Percentiles rank a stretch among this genome's conserved stretches.
Evolutionary conservation across 2,888 invertebrate genomes (phyloP).

Genomic region (Drosophila koepferae): DNA sequence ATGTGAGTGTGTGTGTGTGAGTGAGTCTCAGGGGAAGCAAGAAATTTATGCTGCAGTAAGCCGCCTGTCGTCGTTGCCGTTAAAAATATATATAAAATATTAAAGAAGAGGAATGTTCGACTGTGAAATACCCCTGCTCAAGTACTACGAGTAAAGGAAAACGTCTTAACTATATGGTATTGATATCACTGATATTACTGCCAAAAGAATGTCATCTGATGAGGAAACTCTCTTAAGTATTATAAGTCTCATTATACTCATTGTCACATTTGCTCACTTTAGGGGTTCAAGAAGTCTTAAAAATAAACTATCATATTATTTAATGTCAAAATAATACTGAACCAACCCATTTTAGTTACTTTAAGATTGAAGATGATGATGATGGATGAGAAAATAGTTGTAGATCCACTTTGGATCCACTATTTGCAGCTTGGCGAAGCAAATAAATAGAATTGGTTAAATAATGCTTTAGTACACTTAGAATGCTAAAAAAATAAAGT

Average conservation of each 20-base stretch:
- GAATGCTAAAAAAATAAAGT: too few relatives aligned
- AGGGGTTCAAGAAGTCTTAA: not conserved
- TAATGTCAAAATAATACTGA: too few relatives aligned
- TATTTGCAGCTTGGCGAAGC: not conserved
- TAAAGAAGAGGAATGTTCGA: not conserved
- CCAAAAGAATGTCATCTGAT: too few relatives aligned
- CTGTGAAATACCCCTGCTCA: slow-evolving; percentile 30
- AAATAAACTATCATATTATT: too few relatives aligned
- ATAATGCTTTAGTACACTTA: not conserved
- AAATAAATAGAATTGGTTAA: not conserved
- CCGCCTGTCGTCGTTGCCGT: slow-evolving; percentile 27
- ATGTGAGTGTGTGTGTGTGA: slow-evolving; percentile 4
- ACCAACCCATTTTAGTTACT: not conserved
- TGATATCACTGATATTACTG: too few relatives aligned
- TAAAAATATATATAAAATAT: slow-evolving; percentile 31
- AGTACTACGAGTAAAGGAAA: too few relatives aligned
- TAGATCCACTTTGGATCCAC: not conserved
- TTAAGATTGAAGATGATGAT: not conserved
- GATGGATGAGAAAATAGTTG: not conserved
- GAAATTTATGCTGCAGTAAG: slow-evolving; percentile 47
- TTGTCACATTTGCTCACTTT: not conserved
- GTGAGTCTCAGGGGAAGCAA: slow-evolving; percentile 18
- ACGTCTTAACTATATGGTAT: too few relatives aligned
- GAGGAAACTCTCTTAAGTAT: not conserved
- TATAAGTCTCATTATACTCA: not conserved